Base-by-base conservation (phyloP, 2,113 vertebrate species). In the Amblyornis subalaris region DNA sequence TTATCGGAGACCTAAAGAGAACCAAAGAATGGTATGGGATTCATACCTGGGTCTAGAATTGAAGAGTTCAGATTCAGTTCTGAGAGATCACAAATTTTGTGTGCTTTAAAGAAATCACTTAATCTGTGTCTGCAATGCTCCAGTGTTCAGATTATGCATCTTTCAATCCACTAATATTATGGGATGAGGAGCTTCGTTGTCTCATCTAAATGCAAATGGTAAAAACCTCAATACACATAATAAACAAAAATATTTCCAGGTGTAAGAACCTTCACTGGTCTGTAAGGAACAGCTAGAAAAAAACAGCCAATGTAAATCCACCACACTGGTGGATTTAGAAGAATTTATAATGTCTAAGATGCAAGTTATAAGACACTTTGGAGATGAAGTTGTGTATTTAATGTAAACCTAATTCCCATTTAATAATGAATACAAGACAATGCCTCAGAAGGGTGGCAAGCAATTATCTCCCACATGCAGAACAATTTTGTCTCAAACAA, bases 21-120 rank as follows among this genome's bases (percentile, higher is more conserved):
- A 48, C 20, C 1, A 17, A 54, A 35, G 3, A 80, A 70, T 21
- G 0, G 14, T 70, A 12, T 2, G 3, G 7, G 5, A 10, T 10
- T 71, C 44, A 21, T 42, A 69, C 8, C 7, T 33, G 17, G 6
- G 12, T 45, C 31, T 44, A n/a, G 7, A 12, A 58, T 0, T 54
- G 16, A 67, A 79, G 20, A 66, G 8, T 15, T 72, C 55, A 25
- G 4, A 22, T 79, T 79, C n/a, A 64, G 6, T 61, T 78, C 36
- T 60, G 17, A 58, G 8, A 1, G 44, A 9, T 62, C 28, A 28
- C 16, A 78, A 66, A 73, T 36, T 14, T 45, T 6, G 1, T 33
- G 4, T 42, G 24, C 4, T 74, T 61, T 70, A 71, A 79, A 64
- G 35, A 64, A 85, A 62, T 40, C 10, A 22, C 7, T 84, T 65